Conservation (phyloP, 2,113 vertebrate species). For the Dromas ardeola region DNA sequence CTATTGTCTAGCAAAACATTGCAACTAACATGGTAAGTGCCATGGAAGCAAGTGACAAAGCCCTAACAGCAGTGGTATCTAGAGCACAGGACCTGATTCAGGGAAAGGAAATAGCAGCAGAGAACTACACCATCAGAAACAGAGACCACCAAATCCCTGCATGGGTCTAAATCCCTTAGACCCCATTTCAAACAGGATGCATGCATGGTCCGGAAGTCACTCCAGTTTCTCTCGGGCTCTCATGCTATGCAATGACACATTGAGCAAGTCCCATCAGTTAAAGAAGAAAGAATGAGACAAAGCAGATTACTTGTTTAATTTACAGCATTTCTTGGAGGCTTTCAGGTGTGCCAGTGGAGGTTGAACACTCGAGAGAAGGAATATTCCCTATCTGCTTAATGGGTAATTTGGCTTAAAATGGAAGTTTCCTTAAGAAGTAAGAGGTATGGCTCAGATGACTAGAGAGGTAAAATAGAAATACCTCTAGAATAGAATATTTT, state of each 20-base stretch:
- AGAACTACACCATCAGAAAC: not conserved
- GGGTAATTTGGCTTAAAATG: not conserved
- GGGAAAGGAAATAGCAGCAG: not conserved
- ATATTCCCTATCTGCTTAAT: not conserved
- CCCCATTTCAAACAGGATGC: not conserved
- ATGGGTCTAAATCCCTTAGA: not conserved
- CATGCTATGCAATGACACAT: fast-evolving
- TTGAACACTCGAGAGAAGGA: not conserved
- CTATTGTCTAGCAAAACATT: not conserved
- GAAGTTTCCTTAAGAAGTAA: not conserved
- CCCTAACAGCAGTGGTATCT: not conserved
- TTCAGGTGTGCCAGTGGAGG: not conserved
- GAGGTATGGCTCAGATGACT: not conserved
- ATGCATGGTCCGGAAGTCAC: not conserved
- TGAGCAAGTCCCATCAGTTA: not conserved
- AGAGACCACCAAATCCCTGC: not conserved
- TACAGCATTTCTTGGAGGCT: not conserved
- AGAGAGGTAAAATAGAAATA: not conserved
- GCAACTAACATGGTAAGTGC: fast-evolving
- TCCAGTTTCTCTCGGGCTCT: fast-evolving
- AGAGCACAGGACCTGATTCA: fast-evolving
- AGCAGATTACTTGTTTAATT: not conserved
- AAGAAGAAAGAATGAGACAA: not conserved
- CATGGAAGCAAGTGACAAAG: fast-evolving
- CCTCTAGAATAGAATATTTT: not conserved